Percentiles rank a stretch among this genome's conserved stretches.
These are phyloP conservation scores for Eptesicus fuscus DNA, from an alignment of 2,113 vertebrate species.

Conservation along the genomic window DNA sequence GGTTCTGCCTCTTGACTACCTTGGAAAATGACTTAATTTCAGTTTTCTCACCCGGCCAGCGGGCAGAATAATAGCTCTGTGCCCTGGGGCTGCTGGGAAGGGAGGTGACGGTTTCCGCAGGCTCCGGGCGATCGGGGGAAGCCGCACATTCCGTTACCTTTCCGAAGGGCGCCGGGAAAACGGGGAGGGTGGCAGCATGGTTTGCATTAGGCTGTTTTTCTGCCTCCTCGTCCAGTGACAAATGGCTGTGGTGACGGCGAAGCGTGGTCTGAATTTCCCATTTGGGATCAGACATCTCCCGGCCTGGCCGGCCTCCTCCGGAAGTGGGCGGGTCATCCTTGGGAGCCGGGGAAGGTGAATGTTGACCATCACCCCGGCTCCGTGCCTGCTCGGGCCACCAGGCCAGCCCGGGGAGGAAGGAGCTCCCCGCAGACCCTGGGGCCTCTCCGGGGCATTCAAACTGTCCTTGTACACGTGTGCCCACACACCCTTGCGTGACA, in stretches of 20 bases:
- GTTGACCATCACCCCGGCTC: not conserved
- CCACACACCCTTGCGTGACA: not conserved
- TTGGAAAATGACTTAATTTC: not conserved
- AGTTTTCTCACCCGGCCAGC: not conserved
- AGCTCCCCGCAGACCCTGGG: not conserved
- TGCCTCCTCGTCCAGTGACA: not conserved
- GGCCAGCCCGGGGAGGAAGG: not conserved
- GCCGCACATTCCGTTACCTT: fast-evolving
- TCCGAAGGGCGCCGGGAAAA: not conserved
- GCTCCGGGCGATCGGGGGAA: fast-evolving
- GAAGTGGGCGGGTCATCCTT: not conserved
- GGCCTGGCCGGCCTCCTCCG: not conserved
- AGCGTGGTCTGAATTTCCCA: not conserved
- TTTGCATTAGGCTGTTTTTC: not conserved
- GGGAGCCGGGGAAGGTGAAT: not conserved
- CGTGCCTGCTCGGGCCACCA: not conserved
- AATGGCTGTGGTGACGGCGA: not conserved
- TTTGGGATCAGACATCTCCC: not conserved
- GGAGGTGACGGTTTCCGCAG: fast-evolving
- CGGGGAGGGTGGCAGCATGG: not conserved
- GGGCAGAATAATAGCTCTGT: not conserved
- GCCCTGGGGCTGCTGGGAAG: fast-evolving
- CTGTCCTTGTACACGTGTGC: not conserved
- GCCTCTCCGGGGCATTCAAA: not conserved
- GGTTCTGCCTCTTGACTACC: not conserved